Conservation (phyloP, 2,888 invertebrate genomes). For the Himalopsyche tibetana region DNA sequence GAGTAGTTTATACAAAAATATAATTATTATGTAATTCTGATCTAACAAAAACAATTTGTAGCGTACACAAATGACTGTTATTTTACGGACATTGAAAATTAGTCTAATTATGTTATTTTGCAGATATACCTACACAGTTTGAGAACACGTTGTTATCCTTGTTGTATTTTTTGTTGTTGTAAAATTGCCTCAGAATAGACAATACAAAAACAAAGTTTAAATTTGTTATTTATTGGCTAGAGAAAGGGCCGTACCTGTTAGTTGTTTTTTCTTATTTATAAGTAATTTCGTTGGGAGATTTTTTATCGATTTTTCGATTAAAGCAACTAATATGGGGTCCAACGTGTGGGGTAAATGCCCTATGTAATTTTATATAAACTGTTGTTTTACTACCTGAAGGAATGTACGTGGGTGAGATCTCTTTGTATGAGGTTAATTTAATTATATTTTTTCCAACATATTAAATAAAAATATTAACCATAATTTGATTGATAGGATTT, state of each 20-base stretch:
- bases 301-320: conserved; percentile 60
- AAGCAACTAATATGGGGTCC: conserved; percentile 58
- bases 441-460: too few relatives aligned
- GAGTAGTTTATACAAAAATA: too few relatives aligned
- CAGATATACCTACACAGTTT: background rate
- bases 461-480: too few relatives aligned
- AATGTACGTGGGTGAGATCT: background rate
- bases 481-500: too few relatives aligned
- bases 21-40: too few relatives aligned
- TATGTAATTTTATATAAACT: conserved; percentile 35
- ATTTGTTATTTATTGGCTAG: conserved; percentile 61
- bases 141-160: background rate
- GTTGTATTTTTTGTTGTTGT: background rate
- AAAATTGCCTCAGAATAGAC: background rate
- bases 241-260: background rate
- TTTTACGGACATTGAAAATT: too few relatives aligned
- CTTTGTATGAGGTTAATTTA: too few relatives aligned
- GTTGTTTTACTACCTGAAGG: conserved; percentile 29
- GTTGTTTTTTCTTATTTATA: conserved; percentile 26
- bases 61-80: too few relatives aligned
- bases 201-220: conserved; percentile 48
- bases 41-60: too few relatives aligned
- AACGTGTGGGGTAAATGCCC: conserved; percentile 59
- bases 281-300: conserved; percentile 49
- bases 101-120: too few relatives aligned